A percentile compares a stretch with the other conserved stretches of the same genome.
phyloP scores from a whole-genome alignment of 2,113 vertebrate species.

The Mesembrinibis cayennensis region DNA sequence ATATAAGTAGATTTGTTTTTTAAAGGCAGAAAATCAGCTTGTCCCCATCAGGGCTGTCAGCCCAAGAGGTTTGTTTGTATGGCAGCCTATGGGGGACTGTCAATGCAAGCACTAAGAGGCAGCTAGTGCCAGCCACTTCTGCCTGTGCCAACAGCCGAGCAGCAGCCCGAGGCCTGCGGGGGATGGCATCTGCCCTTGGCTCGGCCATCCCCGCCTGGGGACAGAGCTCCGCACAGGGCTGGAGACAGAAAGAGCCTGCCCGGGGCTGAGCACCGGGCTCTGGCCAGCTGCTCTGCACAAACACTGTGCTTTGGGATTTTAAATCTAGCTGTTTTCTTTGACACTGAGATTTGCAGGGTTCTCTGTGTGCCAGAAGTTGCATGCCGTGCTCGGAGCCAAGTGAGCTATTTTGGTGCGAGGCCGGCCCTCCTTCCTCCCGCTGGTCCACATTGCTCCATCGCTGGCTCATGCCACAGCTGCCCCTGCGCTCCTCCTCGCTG shows the following conservation, averaged over 20 bases:
- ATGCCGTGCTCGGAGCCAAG: neutral
- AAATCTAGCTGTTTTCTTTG: neutral
- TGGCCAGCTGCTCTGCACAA: neutral
- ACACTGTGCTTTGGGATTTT: neutral
- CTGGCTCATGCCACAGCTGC: neutral
- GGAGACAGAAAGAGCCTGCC: neutral
- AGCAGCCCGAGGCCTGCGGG: fast-evolving
- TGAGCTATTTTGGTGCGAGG: neutral
- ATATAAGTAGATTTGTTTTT: neutral
- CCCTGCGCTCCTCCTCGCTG: fast-evolving
- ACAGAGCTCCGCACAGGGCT: neutral
- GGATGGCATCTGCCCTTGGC: neutral
- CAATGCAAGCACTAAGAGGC: neutral
- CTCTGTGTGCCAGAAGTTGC: neutral
- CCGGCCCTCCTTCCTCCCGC: neutral
- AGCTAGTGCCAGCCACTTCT: neutral
- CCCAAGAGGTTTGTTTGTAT: neutral
- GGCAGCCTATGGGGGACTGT: neutral
- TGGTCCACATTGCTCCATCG: neutral
- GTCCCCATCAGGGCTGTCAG: neutral
- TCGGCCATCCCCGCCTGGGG: fast-evolving
- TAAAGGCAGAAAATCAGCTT: neutral
- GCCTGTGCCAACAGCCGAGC: neutral
- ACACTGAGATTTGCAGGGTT: neutral
- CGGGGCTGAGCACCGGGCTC: fast-evolving